Base-by-base conservation (phyloP, 2,888 invertebrate species). In the Erannis defoliaria region DNA sequence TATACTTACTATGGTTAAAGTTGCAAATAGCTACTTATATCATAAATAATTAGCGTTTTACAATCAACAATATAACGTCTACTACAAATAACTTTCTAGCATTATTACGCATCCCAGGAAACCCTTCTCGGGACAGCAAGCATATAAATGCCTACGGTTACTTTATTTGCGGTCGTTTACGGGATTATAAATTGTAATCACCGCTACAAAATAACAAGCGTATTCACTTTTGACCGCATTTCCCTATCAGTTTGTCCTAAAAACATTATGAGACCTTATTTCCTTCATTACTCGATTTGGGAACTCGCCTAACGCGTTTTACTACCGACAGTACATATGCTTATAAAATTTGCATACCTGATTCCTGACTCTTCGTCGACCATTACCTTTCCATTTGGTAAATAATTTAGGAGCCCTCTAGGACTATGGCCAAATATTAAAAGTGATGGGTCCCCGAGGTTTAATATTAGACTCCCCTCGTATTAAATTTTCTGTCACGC, bases 341-440 rank as follows among this genome's bases (percentile, higher is more conserved):
- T 90, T 86, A 91, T 91, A 85, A 93, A 90, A 90, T 93, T 91
- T 93, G 88, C 92, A 92, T 91, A 89, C 88, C 82, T 86, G 88
- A 90, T 90, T 89, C 89, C 82, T n/a, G 88, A 90, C 90, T 89
- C 86, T 85, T 90, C 88, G 84, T 81, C 86, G 84, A 82, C 91
- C 91, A 92, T 93, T 92, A 92, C 92, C 92, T 93, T 90, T 89
- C 90, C 89, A 92, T 93, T 93, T 90, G 88, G 89, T 90, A 90
- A 92, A 93, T 93, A 93, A 93, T 93, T 92, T 93, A 92, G 88
- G 81, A 85, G 87, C 86, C 92, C 93, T 87, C 86, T 83, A 93
- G 91, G 92, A 89, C 87, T 78, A 75, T 86, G 85, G 86, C 88
- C 89, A 91, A 87, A 92, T 93, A 93, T 93, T 93, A 93, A 93